Base-by-base conservation (phyloP, 2,888 invertebrate species). In the Nomada goodeniana region DNA sequence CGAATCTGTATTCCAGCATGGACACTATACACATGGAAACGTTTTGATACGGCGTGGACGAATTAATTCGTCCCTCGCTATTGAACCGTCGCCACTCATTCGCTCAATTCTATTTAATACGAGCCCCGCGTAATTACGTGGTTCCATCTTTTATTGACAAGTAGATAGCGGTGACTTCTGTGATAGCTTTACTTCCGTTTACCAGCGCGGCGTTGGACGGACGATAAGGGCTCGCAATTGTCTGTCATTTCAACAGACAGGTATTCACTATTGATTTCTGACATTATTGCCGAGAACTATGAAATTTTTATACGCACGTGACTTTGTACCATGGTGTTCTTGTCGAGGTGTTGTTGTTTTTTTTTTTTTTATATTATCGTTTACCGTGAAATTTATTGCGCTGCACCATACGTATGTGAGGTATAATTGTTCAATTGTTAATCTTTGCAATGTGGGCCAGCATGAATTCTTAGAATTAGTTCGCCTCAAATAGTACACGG, bases 21-120 rank as follows among this genome's bases (percentile, higher is more conserved):
- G 92, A 92, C 72, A 89, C 90, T 71, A 92, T 92, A 74, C 89
- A 90, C 82, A 90, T 92, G 91, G 91, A 92, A 29, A 92, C 90
- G 29, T 90, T 92, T 72, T 90, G 76, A 91, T 29, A 29, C 7
- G 59, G 18, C 15, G 42, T 9, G 3, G 11, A 36, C 26, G 11
- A 20, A 11, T 23, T 20, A 13, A 18, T 0, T 36, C 55, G 36
- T 26, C 42, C 13, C 18, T 47, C 47, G 55, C 53, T 11, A 1
- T 52, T 13, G 13, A 36, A 52, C 44, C 50, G 20, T 42, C 47
- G 23, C 44, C 13, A 29, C 15, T 15, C 23, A 20, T 29, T 64
- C 23, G 47, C 13, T 0, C 13, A 60, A 44, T 42, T 53, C 4
- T 53, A 61, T 26, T 44, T 26, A 68, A 63, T 18, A 11, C 57